A percentile compares a stretch with the other conserved stretches of the same genome.
phyloP scores from a whole-genome alignment of 2,797 vertebrate genomes.

The Pipistrellus pygmaeus region DNA sequence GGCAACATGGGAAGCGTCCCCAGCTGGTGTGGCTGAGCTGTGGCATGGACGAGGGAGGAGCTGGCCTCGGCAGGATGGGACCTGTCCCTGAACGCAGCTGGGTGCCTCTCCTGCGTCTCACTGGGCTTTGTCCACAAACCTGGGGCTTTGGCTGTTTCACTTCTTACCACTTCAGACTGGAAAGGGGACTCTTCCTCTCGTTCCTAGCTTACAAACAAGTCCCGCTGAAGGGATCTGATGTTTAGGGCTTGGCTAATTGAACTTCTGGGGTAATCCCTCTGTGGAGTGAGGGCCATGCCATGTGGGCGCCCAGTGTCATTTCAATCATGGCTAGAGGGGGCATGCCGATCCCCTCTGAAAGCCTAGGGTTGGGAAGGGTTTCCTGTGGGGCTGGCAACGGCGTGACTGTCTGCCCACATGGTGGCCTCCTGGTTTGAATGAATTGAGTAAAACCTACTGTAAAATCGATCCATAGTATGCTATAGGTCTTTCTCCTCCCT shows the following conservation, averaged over 20 bases:
- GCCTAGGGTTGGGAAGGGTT: neutral
- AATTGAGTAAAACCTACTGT: neutral
- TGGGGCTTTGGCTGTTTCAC: neutral
- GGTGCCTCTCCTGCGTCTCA: neutral
- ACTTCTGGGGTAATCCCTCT: neutral
- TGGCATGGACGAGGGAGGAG: neutral
- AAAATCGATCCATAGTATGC: neutral
- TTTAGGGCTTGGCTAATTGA: neutral
- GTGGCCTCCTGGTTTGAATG: neutral
- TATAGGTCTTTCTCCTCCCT: neutral
- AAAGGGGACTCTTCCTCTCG: neutral
- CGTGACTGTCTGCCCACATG: neutral
- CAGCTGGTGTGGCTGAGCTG: neutral
- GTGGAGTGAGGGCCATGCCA: neutral
- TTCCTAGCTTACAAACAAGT: neutral
- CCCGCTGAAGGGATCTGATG: neutral
- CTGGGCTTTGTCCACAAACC: neutral
- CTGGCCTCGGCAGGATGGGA: neutral
- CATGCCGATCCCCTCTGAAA: neutral
- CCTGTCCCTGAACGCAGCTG: neutral
- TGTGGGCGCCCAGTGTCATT: neutral
- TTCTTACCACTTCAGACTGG: neutral
- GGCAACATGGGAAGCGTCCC: neutral
- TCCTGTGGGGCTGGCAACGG: neutral
- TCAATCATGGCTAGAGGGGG: neutral